Evolutionary conservation across 2,113 vertebrate species (phyloP).

Genomic region (Notechis scutatus): DNA sequence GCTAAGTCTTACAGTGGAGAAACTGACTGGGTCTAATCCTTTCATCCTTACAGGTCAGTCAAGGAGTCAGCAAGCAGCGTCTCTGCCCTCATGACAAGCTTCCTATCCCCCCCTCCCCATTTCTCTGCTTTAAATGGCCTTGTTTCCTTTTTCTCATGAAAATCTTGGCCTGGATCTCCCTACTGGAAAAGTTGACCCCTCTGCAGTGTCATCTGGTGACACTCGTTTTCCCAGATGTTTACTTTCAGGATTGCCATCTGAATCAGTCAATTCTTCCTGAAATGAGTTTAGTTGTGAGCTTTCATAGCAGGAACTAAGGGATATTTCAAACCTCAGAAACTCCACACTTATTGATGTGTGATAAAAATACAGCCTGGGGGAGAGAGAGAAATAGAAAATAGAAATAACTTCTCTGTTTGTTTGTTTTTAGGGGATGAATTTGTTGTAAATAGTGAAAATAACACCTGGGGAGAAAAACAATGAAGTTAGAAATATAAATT

Average conservation of each 20-base stretch:
- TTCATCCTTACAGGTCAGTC: background rate
- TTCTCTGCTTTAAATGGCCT: background rate
- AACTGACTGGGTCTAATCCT: background rate
- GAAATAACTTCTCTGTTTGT: background rate
- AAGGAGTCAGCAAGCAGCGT: background rate
- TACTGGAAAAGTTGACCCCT: background rate
- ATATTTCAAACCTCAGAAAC: background rate
- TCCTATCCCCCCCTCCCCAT: background rate
- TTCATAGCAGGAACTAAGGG: background rate
- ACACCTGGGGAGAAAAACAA: background rate
- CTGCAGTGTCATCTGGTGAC: too few relatives aligned
- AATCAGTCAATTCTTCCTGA: background rate
- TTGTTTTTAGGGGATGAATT: background rate
- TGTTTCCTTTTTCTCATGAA: conserved; percentile 11
- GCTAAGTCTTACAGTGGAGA: background rate
- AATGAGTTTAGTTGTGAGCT: background rate
- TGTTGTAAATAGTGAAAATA: background rate
- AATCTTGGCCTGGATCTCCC: background rate
- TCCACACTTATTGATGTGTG: background rate
- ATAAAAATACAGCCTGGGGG: background rate
- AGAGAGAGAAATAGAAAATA: background rate
- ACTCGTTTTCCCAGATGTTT: background rate
- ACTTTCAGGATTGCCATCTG: background rate
- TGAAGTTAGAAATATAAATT: background rate
- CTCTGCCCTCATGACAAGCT: background rate